A percentile compares a stretch with the other conserved stretches of the same genome.
Conservation (phyloP, 2,113 vertebrate genomes). For the Periophthalmodon schlosseri region DNA sequence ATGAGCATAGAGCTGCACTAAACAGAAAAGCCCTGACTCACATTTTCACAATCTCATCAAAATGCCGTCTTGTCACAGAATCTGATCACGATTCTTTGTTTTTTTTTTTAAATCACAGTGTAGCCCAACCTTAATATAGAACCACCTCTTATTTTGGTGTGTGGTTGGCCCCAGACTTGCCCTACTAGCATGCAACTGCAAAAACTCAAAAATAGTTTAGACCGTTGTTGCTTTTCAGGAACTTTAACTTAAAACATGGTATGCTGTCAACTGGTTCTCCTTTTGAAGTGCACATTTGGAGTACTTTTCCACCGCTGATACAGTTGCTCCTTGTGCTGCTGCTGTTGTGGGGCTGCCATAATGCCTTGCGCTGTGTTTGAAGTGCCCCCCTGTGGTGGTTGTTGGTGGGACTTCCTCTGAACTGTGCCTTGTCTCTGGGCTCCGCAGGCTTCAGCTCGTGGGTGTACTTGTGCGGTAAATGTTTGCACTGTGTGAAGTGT, state of each 20-base stretch:
- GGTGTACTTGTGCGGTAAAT: conserved; percentile 98
- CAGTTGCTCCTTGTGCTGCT: neutral
- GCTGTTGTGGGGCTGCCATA: neutral
- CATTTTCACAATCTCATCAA: too few species aligned
- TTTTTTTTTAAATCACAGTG: too few species aligned
- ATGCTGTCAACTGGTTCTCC: neutral
- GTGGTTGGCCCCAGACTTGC: neutral
- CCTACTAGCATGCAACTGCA: neutral
- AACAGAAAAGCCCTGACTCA: too few species aligned
- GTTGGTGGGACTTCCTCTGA: conserved; percentile 15
- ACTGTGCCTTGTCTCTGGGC: conserved; percentile 79
- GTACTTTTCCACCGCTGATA: neutral
- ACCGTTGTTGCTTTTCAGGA: neutral
- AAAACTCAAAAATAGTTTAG: neutral
- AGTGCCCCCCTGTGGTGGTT: neutral
- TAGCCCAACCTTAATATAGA: neutral
- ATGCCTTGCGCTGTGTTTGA: neutral
- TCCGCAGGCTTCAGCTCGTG: conserved; percentile 88
- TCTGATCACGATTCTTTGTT: too few species aligned
- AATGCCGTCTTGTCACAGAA: too few species aligned
- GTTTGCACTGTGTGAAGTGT: conserved; percentile 72
- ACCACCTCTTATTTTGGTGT: neutral
- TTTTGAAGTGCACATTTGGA: neutral
- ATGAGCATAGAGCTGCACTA: too few species aligned
- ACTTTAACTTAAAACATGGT: neutral